Base-by-base conservation (phyloP, 92 coral and sea anemone species). In the Siderastrea radians region DNA sequence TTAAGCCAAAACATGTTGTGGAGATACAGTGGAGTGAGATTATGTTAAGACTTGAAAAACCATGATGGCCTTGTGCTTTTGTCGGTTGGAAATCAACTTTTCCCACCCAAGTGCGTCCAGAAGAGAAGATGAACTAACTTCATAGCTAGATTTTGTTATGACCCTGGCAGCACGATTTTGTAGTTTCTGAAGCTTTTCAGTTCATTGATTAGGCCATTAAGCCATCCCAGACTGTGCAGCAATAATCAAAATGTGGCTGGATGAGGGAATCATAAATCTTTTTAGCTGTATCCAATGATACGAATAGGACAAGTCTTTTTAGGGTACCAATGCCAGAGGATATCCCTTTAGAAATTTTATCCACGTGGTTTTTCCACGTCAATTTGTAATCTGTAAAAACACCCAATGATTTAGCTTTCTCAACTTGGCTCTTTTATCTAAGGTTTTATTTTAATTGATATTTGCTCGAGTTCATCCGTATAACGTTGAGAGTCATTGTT, bases 231-330 rank as follows among this genome's bases (percentile, higher is more conserved):
- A 89, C 91, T 70, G 71, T 69, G 85, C 90, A 74, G 67, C 96
- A 90, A 80, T 93, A 93, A 67, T 90, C 88, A 84, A 93, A 93
- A 75, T 93, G 90, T 45, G 92, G 96, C 83, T 78, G 80, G 16
- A 90, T 74, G 9, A 90, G 79, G 9, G 90, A 79, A 75, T 65
- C 59, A 72, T 81, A 91, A 15, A 92, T 75, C 14, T 38, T 74
- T 50, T 58, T n/a, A 16, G 84, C 90, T 6, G 90, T 80, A 50
- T 89, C 58, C 45, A 53, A 46, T 43, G 82, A 68, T 10, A 84
- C 85, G 72, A 90, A 87, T 45, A 83, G 90, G 49, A 84, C 75
- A 6, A 83, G 51, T 47, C 92, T 79, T 79, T 90, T 93, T 62
- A 90, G 80, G n/a, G 92, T 92, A 43, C 94, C 88, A 46, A 82